phyloP scores from a whole-genome alignment of 2,113 vertebrate species.

The Scomber scombrus region DNA sequence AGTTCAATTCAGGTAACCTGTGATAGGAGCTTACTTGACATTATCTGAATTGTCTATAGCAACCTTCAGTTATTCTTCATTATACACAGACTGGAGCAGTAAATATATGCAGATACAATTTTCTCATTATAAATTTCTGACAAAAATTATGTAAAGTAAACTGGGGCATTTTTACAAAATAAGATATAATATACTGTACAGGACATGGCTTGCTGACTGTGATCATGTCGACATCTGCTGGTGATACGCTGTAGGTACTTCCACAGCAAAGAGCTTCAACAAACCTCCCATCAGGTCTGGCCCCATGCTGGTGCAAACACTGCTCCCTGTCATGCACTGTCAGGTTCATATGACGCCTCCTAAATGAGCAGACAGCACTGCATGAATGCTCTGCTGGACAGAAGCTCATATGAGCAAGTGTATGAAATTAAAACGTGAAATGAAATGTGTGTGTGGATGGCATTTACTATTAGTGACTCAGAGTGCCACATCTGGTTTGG shows the following conservation, averaged over 20 bases:
- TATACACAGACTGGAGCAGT: not conserved
- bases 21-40: not conserved
- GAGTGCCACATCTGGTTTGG: conserved; percentile 5
- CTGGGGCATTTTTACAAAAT: not conserved
- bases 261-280: not conserved
- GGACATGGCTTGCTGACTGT: not conserved
- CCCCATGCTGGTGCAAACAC: conserved; percentile 46
- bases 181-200: not conserved
- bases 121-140: not conserved
- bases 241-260: not conserved
- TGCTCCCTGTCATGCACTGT: conserved; percentile 18
- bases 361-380: not conserved
- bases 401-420: not conserved
- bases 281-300: conserved; percentile 5
- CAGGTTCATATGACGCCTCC: not conserved
- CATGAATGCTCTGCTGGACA: conserved; percentile 16
- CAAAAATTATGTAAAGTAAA: not conserved
- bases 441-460: not conserved
- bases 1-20: not conserved
- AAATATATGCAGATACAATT: not conserved
- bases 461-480: not conserved
- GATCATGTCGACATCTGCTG: conserved; percentile 56
- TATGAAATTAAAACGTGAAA: conserved; percentile 29
- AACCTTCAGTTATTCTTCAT: not conserved
- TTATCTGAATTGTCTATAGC: not conserved